These are phyloP conservation scores for Anoplopoma fimbria DNA, from an alignment of 2,113 vertebrate genomes.

Conservation along the genomic window DNA sequence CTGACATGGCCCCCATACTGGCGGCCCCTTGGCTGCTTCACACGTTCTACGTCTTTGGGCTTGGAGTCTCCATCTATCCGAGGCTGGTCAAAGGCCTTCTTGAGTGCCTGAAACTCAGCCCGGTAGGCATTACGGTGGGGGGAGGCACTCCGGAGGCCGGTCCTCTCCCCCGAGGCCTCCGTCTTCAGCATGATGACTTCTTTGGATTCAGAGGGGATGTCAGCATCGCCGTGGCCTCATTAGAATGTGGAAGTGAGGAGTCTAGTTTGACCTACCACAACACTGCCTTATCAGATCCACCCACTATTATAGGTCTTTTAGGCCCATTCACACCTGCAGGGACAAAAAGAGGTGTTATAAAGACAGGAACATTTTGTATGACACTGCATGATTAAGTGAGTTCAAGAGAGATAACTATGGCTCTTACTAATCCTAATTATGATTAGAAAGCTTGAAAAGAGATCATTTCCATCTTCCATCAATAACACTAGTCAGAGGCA, in stretches of 20 bases:
- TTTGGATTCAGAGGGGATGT: constrained; percentile 80
- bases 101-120: constrained; percentile 97
- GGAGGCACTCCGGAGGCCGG: constrained; percentile 95
- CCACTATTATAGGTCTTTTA: constrained; percentile 38
- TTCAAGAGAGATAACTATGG: constrained; percentile 16
- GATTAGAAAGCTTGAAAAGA: constrained; percentile 17
- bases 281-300: constrained; percentile 42
- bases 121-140: constrained; percentile 98
- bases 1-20: constrained; percentile 98
- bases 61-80: constrained; percentile 88
- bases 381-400: not conserved
- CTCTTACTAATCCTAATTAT: constrained; percentile 7
- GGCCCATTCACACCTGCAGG: constrained; percentile 64
- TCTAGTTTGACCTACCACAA: constrained; percentile 50
- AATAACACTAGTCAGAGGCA: constrained; percentile 12
- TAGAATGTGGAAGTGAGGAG: constrained; percentile 53
- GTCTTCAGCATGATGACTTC: constrained; percentile 97
- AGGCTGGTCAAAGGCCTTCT: constrained; percentile 97
- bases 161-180: constrained; percentile 94
- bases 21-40: constrained; percentile 91
- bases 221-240: constrained; percentile 82
- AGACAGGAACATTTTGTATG: constrained; percentile 15
- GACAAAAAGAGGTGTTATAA: constrained; percentile 37
- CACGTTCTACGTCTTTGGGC: constrained; percentile 87
- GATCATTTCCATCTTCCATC: not conserved